Percentiles rank a stretch among this genome's conserved stretches.
Evolutionary conservation across 2,797 vertebrate species (phyloP).

Genomic region (Fratercula arctica): DNA sequence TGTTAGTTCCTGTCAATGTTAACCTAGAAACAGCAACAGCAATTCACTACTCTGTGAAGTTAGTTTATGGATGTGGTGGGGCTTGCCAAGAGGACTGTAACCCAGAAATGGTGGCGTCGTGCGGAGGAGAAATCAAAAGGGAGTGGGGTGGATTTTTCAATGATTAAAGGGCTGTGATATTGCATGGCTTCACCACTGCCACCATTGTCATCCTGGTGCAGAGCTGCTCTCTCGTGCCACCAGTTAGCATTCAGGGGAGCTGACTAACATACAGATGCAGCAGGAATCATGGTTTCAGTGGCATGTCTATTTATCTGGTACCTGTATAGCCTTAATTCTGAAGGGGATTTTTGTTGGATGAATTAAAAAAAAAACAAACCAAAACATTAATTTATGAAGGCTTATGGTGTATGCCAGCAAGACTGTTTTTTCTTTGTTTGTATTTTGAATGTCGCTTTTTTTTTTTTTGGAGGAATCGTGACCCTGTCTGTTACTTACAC

Average conservation of each 20-base stretch:
- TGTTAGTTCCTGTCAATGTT: constrained; percentile 49
- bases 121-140: background rate
- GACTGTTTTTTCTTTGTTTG: background rate
- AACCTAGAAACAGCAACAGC: constrained; percentile 34
- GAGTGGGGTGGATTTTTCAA: background rate
- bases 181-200: background rate
- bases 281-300: background rate
- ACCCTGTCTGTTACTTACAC: background rate
- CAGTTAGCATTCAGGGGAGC: background rate
- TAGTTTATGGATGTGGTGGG: constrained; percentile 31
- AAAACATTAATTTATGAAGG: background rate
- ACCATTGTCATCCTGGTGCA: fast-evolving
- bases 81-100: background rate
- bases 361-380: background rate
- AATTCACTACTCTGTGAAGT: background rate
- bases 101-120: background rate
- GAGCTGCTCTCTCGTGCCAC: background rate
- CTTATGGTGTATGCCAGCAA: background rate
- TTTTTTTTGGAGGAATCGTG: background rate
- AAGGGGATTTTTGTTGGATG: background rate
- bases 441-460: background rate
- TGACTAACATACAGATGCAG: background rate
- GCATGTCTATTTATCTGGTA: background rate
- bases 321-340: background rate
- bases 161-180: background rate